Conservation (phyloP, 2,888 invertebrate genomes). For the Mechanitis mazaeus region DNA sequence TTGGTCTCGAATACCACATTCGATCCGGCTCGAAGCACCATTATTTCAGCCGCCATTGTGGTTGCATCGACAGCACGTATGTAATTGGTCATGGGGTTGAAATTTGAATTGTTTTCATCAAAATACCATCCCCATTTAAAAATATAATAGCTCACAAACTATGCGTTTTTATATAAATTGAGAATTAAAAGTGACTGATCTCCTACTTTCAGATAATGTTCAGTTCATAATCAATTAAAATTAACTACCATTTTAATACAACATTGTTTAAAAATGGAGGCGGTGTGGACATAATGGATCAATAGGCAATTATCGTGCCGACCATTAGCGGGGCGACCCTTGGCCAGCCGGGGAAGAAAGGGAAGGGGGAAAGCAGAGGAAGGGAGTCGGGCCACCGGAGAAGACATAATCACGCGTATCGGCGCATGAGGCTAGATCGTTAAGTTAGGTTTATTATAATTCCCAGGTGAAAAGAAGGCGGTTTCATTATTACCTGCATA, state of each 20-base stretch:
- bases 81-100: slow-evolving; percentile 20
- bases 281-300: slow-evolving; percentile 19
- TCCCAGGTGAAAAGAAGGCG: background rate
- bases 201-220: too few species aligned
- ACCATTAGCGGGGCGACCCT: slow-evolving; percentile 28
- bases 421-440: background rate
- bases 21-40: slow-evolving; percentile 38
- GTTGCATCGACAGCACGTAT: slow-evolving; percentile 17
- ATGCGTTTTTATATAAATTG: too few species aligned
- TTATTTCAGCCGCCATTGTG: slow-evolving; percentile 14
- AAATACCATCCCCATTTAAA: background rate
- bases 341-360: slow-evolving; percentile 25
- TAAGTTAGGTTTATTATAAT: background rate
- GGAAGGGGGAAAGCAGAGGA: slow-evolving; percentile 11
- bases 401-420: slow-evolving; percentile 37
- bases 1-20: slow-evolving; percentile 42
- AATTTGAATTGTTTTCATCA: slow-evolving; percentile 1
- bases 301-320: slow-evolving; percentile 39
- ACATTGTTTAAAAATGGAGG: slow-evolving; percentile 17
- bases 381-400: slow-evolving; percentile 40
- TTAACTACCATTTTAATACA: background rate
- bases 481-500: background rate
- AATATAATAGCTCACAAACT: too few species aligned
- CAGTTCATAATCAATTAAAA: background rate
- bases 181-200: too few species aligned